Evolutionary conservation across 35 echinoderm and acorn worm species (phyloP), one percentile per base, ranked within the genome.

Genomic region (Ophioderma brevispina): DNA sequence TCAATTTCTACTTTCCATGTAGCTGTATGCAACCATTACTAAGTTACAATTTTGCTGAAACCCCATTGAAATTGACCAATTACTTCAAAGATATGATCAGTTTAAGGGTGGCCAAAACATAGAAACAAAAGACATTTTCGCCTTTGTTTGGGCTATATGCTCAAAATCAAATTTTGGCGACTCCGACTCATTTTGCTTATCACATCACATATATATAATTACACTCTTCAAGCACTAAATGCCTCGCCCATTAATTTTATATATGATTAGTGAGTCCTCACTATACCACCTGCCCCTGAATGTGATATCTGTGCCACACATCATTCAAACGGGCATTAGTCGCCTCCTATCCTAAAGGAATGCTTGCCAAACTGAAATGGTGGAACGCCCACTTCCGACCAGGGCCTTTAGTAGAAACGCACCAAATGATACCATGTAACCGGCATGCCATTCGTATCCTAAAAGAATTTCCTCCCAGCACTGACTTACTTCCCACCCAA

Each of bases 281-380:
- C 8, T 55, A 4, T 64, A 10, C 85, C 85, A 87, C 13, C 85
- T 36, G 0, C 85, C 85, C 18, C 76, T 8, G 31, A 13, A 31
- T 6, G 34, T 14, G 13, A 87, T 87, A 23, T 87, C 19, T 52
- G 35, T 18, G 55, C 32, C 28, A 36, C 37, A 37, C 39, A 36
- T 70, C 85, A 21, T 10, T 19, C 14, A 59, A 35, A 1, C n/a
- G 32, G 76, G 64, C 85, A 32, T 10, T 13, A 28, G 55, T 70
- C 1, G 85, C 85, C n/a, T n/a, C n/a, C 85, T 28, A 87, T 87
- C 0, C 85, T 63, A 39, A 87, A 87, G 41, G 64, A 39, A 31
- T n/a, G n/a, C 15, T 31, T 0, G 3, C 38, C 28, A 70, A 87
- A 6, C 15, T n/a, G n/a, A 39, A 18, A 1, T 35, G 3, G 85